Base-by-base conservation (phyloP, 2,888 invertebrate genomes). In the Caradrina kadenii region DNA sequence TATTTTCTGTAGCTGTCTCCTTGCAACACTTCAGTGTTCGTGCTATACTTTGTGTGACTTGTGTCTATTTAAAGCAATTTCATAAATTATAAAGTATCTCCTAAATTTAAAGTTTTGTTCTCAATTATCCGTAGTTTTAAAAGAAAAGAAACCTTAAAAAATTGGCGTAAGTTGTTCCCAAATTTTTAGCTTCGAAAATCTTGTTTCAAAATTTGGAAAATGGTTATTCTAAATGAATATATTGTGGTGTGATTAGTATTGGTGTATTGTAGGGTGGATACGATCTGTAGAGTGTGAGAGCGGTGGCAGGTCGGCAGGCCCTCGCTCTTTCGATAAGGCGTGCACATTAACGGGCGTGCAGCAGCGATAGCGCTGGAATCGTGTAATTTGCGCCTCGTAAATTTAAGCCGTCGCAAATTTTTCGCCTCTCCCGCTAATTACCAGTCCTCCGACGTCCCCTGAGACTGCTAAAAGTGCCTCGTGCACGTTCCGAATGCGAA, bases 351-450 rank as follows among this genome's bases (percentile, higher is more conserved):
- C 92, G 90, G 89, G 89, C 89, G 87, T 90, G 88, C 89, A 93
- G 94, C 92, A 93, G 90, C 94, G 94, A 94, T 95, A 95, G 93
- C 94, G 92, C 87, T 90, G 89, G 91, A 93, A 92, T 95, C 91
- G 93, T 93, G 94, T 94, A 95, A 95, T 96, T 96, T 96, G 94
- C 95, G 93, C 95, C 94, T 95, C 95, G 95, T 95, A 95, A 95
- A 95, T 96, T 95, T 93, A 92, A 94, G 91, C 93, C 90, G 93
- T 95, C 94, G 94, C 95, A 95, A 95, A 94, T 95, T 96, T 96
- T 96, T 96, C 94, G 94, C 93, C 91, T 94, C 93, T 92, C 92
- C 89, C 90, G 92, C 95, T 96, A 95, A 96, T 96, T 96, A 95
- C 94, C 92, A 95, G 93, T 93, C 93, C 90, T 89, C 89, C 90